Evolutionary conservation across 2,888 invertebrate species (phyloP).

Genomic region (Apeira syringaria): DNA sequence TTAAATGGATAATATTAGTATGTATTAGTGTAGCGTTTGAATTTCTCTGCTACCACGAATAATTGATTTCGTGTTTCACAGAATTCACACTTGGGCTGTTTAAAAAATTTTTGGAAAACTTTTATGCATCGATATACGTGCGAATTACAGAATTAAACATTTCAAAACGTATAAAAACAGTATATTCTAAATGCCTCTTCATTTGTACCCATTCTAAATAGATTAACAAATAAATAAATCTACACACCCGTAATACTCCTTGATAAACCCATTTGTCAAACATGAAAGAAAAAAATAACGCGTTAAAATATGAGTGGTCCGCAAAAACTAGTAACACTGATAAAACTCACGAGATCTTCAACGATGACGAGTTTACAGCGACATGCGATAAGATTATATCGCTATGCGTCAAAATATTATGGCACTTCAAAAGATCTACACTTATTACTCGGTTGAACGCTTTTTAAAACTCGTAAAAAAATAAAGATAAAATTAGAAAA

Average conservation of each 20-base stretch:
- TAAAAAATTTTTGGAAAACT: no score
- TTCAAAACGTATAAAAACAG: no score
- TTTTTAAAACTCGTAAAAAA: conserved; percentile 23
- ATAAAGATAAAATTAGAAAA: no score
- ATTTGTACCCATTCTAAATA: conserved; percentile 21
- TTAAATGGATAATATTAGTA: no score
- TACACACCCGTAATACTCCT: conserved; percentile 4
- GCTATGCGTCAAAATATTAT: conserved; percentile 56
- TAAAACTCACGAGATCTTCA: conserved; percentile 45
- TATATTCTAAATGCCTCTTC: conserved; percentile 7
- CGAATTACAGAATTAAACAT: no score
- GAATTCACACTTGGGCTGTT: no score
- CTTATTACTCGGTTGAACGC: conserved; percentile 9
- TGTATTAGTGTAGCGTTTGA: no score
- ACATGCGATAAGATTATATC: conserved; percentile 51
- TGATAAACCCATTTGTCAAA: conserved; percentile 29
- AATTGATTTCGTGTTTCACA: no score
- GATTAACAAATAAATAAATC: conserved; percentile 16
- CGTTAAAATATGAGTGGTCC: conserved; percentile 27
- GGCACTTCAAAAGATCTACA: conserved; percentile 28
- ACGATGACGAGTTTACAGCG: conserved; percentile 44
- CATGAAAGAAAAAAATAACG: conserved; percentile 33
- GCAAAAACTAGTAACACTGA: conserved; percentile 41
- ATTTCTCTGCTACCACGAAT: no score
- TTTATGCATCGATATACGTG: no score